Evolutionary conservation across 1,140 invertebrate genomes (phyloP), one percentile per base, ranked within the genome.

Genomic region (Armadillidium nasatum): DNA sequence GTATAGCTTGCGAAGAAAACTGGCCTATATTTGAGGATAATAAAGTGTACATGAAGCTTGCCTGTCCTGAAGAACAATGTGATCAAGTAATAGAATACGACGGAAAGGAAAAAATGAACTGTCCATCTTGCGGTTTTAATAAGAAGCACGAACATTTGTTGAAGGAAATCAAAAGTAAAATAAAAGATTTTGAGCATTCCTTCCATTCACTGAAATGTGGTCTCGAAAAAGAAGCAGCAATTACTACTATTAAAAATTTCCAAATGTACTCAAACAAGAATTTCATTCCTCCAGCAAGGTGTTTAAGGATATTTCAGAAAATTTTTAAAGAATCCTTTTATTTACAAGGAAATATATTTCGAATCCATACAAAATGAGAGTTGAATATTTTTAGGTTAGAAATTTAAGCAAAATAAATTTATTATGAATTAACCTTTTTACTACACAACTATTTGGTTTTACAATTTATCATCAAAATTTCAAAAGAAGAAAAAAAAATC

Each of bases 1-100:
- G 89, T 81, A 82, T 84, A 33, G 86, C 89, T 10, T 90, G 89
- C 79, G 73, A 74, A 13, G 82, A 83, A 10, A 82, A 89, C 72
- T 89, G 88, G 87, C 85, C 85, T 22, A 71, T 83, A 19, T 80
- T 78, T 44, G 74, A 74, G 1, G 76, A 80, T 22, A 71, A 74
- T 45, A 60, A 73, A 7, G 54, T 15, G 19, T 19, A 13, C 19
- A 15, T 60, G 11, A 60, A 13, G 19, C 7, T 60, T 19, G 50
- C 50, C 11, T 60, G 50, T 60, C 50, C 50, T 13, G 11, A 60
- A 60, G 7, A 19, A 19, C 1, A 19, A 1, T 60, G 50, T 19
- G 19, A 60, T 7, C 50, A 19, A 13, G 3, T 19, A 13, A 4
- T 19, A 7, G 11, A 13, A 3, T 60, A 60, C 19, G 11, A 15